These are phyloP conservation scores for Nipponia nippon DNA, from an alignment of 2,113 vertebrate genomes.

Conservation along the genomic window DNA sequence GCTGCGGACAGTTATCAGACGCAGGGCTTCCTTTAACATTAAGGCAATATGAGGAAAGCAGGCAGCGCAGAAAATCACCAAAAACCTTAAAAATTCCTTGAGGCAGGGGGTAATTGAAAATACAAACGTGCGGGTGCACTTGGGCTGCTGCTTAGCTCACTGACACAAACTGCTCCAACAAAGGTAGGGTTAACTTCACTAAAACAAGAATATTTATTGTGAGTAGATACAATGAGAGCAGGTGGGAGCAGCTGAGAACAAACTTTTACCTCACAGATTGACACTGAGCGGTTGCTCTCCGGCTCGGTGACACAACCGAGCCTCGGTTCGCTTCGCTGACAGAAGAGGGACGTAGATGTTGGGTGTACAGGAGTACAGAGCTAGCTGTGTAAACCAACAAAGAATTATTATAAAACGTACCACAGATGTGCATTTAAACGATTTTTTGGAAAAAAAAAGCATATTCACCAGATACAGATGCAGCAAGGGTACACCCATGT, in stretches of 20 bases:
- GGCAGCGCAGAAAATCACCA: background rate
- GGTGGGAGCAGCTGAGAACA: background rate
- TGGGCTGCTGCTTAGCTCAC: background rate
- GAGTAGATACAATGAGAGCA: background rate
- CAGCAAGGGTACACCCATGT: background rate
- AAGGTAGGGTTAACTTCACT: too few relatives aligned
- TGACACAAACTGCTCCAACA: background rate
- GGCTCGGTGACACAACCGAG: accelerated
- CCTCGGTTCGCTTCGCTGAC: background rate
- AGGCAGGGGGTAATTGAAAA: accelerated
- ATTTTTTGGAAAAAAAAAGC: background rate
- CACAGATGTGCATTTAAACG: background rate
- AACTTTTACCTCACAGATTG: background rate
- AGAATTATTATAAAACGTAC: background rate
- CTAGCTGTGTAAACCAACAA: background rate
- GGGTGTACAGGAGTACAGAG: accelerated
- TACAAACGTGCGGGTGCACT: accelerated
- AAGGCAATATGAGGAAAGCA: accelerated
- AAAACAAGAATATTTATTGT: background rate
- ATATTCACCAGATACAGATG: background rate
- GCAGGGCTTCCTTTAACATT: background rate
- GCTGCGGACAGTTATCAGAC: accelerated
- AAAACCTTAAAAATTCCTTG: background rate
- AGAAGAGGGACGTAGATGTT: accelerated
- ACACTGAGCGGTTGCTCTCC: accelerated